Conservation (phyloP, 2,888 invertebrate genomes). For the Trachelus troglodyta region DNA sequence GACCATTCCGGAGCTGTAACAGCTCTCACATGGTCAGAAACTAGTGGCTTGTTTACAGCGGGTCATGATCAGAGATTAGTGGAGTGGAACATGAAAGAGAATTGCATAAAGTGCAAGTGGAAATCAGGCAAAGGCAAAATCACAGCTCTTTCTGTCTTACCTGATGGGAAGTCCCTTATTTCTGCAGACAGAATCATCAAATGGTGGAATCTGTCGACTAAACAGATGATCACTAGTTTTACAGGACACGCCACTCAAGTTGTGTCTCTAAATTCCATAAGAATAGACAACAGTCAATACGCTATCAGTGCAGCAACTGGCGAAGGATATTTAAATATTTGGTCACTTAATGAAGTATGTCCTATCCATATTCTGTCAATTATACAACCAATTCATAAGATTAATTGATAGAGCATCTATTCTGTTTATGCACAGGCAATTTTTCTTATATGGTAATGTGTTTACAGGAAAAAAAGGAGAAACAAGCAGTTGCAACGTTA, state of each 20-base stretch:
- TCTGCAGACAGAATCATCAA: constrained; percentile 67
- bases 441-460: neutral
- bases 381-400: neutral
- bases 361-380: neutral
- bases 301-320: constrained; percentile 67
- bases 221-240: constrained; percentile 73
- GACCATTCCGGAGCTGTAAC: constrained; percentile 69
- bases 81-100: constrained; percentile 67
- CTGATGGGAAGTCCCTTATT: constrained; percentile 53
- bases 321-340: constrained; percentile 67
- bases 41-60: constrained; percentile 69
- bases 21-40: constrained; percentile 68
- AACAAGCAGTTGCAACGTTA: constrained; percentile 70
- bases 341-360: constrained; percentile 66
- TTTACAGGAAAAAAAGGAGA: constrained; percentile 63
- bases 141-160: constrained; percentile 61
- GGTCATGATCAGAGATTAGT: constrained; percentile 71
- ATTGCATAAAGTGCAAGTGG: constrained; percentile 70
- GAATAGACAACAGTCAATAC: constrained; percentile 57
- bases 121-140: constrained; percentile 73
- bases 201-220: constrained; percentile 73
- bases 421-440: neutral
- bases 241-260: constrained; percentile 75
- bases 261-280: constrained; percentile 63
- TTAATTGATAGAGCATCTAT: neutral